Percentiles rank a stretch among this genome's conserved stretches.
Conservation (phyloP, 2,797 vertebrate species). For the Tokudaia muenninki region DNA sequence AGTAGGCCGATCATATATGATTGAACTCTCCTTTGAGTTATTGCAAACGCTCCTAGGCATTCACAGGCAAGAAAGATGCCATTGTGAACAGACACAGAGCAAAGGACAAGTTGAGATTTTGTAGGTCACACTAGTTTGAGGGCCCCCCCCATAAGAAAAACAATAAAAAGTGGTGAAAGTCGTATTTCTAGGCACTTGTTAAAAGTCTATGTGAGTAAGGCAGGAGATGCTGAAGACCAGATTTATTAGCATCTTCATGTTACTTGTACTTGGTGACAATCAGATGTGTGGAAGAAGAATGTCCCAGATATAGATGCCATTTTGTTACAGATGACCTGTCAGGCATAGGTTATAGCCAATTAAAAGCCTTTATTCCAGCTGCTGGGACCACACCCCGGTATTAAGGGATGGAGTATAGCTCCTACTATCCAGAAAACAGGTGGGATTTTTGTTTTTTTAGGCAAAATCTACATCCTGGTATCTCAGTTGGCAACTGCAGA, state of each 20-base stretch:
- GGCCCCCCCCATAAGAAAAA: not conserved
- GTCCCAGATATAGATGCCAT: not conserved
- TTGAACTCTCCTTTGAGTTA: slow-evolving; percentile 41
- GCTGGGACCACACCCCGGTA: not conserved
- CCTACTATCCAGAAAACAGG: not conserved
- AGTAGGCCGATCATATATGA: not conserved
- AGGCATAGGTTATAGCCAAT: not conserved
- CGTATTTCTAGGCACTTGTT: not conserved
- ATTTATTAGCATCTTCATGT: not conserved
- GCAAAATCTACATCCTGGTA: not conserved
- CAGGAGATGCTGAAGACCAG: not conserved
- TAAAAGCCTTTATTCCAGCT: not conserved
- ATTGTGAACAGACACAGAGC: not conserved
- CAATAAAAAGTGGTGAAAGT: not conserved
- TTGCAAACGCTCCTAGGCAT: not conserved
- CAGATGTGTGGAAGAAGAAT: not conserved
- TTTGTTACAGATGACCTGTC: not conserved
- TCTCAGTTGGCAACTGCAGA: not conserved
- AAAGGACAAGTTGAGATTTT: slow-evolving; percentile 12
- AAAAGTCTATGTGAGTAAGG: not conserved
- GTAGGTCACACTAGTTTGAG: not conserved
- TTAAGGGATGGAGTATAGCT: not conserved
- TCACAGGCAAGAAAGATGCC: slow-evolving; percentile 16
- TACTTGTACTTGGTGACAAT: not conserved
- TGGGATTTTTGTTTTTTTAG: not conserved